Conservation (phyloP, 2,888 invertebrate species). For the Drosophila borealis region DNA sequence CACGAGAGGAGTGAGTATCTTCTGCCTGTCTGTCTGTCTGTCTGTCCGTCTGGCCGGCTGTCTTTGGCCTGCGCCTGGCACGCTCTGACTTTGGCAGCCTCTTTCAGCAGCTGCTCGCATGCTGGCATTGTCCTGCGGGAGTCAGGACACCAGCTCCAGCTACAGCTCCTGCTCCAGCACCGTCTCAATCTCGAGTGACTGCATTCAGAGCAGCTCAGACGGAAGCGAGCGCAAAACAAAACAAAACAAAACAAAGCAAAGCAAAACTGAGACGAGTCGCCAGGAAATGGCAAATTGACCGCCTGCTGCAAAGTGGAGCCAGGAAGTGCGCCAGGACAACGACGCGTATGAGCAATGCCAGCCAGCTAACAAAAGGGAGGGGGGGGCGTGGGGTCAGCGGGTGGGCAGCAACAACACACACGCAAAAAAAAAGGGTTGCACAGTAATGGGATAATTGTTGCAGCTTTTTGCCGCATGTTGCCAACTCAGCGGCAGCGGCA, state of each 20-base stretch:
- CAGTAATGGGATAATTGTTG: conserved; percentile 78
- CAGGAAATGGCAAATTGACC: conserved; percentile 85
- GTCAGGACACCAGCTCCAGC: conserved; percentile 11
- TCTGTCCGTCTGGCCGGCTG: neutral
- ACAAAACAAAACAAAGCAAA: conserved; percentile 20
- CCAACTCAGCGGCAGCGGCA: conserved; percentile 35
- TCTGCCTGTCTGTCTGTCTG: neutral
- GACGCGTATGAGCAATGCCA: conserved; percentile 68
- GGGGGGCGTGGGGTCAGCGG: conserved; percentile 48
- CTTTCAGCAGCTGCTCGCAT: conserved; percentile 30
- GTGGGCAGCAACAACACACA: conserved; percentile 37
- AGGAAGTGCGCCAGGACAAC: conserved; percentile 66
- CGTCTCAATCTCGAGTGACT: conserved; percentile 58
- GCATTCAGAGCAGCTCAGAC: conserved; percentile 67
- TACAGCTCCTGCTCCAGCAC: neutral
- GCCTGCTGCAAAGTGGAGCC: conserved; percentile 80
- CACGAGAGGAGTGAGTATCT: neutral
- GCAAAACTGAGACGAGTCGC: conserved; percentile 32
- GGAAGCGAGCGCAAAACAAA: conserved; percentile 43
- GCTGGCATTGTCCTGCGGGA: conserved; percentile 57
- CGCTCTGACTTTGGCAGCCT: conserved; percentile 64
- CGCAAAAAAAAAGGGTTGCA: conserved; percentile 68
- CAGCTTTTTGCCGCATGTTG: conserved; percentile 69
- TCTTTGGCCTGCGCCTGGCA: conserved; percentile 42
- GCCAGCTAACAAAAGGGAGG: neutral